phyloP scores from a whole-genome alignment of 2,113 vertebrate genomes.

The Notarius quadriscutis region DNA sequence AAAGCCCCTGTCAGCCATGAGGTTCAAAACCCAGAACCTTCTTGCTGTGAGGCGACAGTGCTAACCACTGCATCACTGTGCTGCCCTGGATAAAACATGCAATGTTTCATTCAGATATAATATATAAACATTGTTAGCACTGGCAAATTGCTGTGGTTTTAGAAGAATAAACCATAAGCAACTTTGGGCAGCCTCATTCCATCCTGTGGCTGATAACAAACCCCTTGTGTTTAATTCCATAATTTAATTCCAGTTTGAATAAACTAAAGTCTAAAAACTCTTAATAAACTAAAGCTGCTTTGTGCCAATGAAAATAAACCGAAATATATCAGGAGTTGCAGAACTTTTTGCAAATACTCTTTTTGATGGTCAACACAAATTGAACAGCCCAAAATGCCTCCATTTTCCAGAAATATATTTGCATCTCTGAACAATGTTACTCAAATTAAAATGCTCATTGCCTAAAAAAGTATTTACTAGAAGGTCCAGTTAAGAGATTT shows the following conservation, averaged over 20 bases:
- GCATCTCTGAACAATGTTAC: not conserved
- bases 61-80: too few species aligned
- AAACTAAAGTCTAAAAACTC: not conserved
- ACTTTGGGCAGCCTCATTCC: not conserved
- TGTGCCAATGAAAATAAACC: not conserved
- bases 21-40: too few species aligned
- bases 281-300: not conserved
- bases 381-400: not conserved
- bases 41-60: too few species aligned
- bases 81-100: not conserved
- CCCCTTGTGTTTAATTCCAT: not conserved
- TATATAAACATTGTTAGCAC: not conserved
- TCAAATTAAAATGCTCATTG: not conserved
- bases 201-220: not conserved
- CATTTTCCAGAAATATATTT: not conserved
- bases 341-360: not conserved
- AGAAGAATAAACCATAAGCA: not conserved
- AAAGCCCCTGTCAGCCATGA: too few species aligned
- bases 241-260: not conserved
- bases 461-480: not conserved
- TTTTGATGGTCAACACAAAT: not conserved
- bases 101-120: not conserved
- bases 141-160: not conserved
- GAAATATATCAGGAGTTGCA: constrained; percentile 1
- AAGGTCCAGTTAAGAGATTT: not conserved